Conservation (phyloP, 92 coral and sea anemone genomes). For the Metridium senile region DNA sequence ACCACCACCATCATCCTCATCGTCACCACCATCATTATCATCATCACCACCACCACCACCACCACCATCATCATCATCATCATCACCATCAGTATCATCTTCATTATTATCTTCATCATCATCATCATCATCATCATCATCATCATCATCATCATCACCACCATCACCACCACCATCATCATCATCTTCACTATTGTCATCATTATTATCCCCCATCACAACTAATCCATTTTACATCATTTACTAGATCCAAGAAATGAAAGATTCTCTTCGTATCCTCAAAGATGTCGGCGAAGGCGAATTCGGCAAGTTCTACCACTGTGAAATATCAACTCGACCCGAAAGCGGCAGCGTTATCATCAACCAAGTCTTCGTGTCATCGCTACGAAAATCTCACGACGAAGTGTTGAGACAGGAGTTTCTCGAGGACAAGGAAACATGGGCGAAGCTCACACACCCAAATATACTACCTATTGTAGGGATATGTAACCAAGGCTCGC, state of each 20-base stretch:
- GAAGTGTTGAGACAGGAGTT: slow-evolving; percentile 68
- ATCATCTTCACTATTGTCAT: not conserved
- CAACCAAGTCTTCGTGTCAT: slow-evolving; percentile 60
- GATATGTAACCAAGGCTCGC: slow-evolving; percentile 61
- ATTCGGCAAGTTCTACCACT: slow-evolving; percentile 85
- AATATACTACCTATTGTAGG: slow-evolving; percentile 75
- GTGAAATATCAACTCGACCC: slow-evolving; percentile 68
- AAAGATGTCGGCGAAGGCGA: slow-evolving; percentile 88
- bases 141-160: too few relatives aligned
- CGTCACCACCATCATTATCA: too few relatives aligned
- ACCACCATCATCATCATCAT: too few relatives aligned
- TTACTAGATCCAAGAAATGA: slow-evolving; percentile 82
- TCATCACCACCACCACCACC: too few relatives aligned
- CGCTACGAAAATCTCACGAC: slow-evolving; percentile 48
- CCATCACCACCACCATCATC: too few relatives aligned
- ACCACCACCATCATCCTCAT: too few relatives aligned
- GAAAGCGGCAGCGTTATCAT: slow-evolving; percentile 49
- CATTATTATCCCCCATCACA: not conserved
- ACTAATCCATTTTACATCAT: slow-evolving; percentile 14
- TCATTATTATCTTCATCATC: too few relatives aligned
- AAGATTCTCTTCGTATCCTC: slow-evolving; percentile 65
- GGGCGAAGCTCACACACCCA: slow-evolving; percentile 91
- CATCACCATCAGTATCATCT: too few relatives aligned
- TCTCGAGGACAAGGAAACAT: slow-evolving; percentile 77
- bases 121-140: too few relatives aligned